phyloP scores from a whole-genome alignment of 2,113 vertebrate genomes.

The Rattus rattus region DNA sequence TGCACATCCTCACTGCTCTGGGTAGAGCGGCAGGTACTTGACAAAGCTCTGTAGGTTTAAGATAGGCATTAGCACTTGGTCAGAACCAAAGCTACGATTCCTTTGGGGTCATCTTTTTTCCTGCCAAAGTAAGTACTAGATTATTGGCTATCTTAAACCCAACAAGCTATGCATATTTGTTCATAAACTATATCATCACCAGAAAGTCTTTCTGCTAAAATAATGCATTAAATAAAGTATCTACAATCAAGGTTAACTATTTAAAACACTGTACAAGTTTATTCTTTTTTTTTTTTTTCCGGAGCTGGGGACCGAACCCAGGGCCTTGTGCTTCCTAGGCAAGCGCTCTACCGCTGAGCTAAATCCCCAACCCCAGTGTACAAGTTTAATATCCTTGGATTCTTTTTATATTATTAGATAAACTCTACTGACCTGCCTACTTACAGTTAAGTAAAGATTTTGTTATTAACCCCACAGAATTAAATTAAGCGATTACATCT shows the following conservation, averaged over 20 bases:
- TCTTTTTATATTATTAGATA: not conserved
- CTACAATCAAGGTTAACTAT: constrained; percentile 14
- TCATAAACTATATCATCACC: constrained; percentile 29
- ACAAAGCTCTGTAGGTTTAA: not conserved
- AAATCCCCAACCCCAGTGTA: too few species aligned
- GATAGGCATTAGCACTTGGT: not conserved
- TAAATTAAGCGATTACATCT: constrained; percentile 24
- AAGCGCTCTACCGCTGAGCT: too few species aligned
- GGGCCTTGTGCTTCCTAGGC: too few species aligned
- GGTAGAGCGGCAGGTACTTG: not conserved
- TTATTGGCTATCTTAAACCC: constrained; percentile 25
- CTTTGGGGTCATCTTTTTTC: not conserved
- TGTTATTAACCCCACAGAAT: not conserved
- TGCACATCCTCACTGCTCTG: not conserved
- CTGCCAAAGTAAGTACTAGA: not conserved
- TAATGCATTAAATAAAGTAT: not conserved
- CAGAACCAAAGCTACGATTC: not conserved
- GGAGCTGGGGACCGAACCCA: too few species aligned
- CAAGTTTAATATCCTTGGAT: not conserved
- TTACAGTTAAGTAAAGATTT: not conserved
- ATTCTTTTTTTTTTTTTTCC: too few species aligned
- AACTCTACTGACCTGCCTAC: not conserved
- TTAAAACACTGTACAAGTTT: not conserved
- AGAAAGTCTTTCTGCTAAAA: constrained; percentile 46
- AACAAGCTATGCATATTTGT: not conserved